Conservation (phyloP, 1,140 invertebrate species). For the Cydia pomonella region DNA sequence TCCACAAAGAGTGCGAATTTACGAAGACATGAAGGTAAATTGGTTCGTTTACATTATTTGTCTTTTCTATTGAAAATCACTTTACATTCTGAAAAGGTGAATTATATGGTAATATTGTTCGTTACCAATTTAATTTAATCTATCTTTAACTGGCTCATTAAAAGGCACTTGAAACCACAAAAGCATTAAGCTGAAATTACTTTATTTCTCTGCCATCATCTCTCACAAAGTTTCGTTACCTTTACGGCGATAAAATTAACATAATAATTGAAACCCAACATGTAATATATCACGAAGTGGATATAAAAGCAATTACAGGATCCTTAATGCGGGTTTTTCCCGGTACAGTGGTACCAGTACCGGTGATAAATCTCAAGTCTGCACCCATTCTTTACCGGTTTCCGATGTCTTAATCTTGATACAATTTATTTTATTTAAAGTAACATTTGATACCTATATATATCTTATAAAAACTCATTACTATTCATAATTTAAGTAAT, state of each 20-base stretch:
- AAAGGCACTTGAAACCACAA: background rate
- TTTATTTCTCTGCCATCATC: conserved; percentile 13
- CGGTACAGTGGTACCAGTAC: background rate
- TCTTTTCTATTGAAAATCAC: too few relatives aligned
- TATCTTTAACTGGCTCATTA: background rate
- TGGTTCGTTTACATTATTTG: too few relatives aligned
- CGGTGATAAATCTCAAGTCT: conserved; percentile 17
- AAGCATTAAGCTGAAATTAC: background rate
- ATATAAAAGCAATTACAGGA: conserved; percentile 10
- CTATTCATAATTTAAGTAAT: too few relatives aligned
- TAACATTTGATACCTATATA: too few relatives aligned
- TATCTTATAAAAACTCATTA: too few relatives aligned
- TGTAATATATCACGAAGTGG: conserved; percentile 30
- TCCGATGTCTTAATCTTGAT: conserved; percentile 1
- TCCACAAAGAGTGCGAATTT: too few relatives aligned
- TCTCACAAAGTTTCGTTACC: conserved; percentile 10
- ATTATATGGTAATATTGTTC: background rate
- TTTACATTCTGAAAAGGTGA: too few relatives aligned
- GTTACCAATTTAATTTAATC: background rate
- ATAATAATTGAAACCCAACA: conserved; percentile 31
- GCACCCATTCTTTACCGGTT: conserved; percentile 14
- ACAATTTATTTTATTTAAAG: background rate
- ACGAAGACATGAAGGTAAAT: too few relatives aligned
- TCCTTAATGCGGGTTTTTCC: conserved; percentile 8
- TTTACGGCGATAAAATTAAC: conserved; percentile 30